Conservation (phyloP, 2,797 vertebrate genomes). For the Ambastaia sidthimunki region DNA sequence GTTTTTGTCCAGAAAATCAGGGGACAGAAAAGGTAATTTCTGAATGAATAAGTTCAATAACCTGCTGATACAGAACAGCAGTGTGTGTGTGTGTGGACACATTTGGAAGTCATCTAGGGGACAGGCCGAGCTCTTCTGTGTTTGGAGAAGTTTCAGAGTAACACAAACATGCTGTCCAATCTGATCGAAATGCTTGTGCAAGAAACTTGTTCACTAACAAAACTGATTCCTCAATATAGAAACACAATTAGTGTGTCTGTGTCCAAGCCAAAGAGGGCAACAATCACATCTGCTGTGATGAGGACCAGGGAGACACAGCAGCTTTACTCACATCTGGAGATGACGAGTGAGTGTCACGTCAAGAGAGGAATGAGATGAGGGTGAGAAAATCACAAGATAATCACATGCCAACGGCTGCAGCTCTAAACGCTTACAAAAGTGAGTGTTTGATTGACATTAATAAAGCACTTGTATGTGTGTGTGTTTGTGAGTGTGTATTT, state of each 20-base stretch:
- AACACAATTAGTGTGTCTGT: constrained; percentile 26
- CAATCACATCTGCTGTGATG: neutral
- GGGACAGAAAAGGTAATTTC: no score
- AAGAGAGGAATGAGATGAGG: neutral
- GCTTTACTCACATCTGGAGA: neutral
- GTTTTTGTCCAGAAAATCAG: no score
- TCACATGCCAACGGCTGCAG: no score
- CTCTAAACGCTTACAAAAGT: no score
- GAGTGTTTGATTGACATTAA: no score
- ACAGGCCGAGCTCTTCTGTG: neutral
- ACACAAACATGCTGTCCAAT: neutral
- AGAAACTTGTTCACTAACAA: constrained; percentile 20
- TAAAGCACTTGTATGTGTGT: neutral
- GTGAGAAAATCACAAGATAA: no score
- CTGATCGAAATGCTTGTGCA: neutral
- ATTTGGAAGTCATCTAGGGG: constrained; percentile 37
- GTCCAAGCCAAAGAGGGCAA: neutral
- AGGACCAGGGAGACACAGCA: neutral
- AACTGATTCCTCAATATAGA: constrained; percentile 15
- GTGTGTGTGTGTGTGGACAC: neutral
- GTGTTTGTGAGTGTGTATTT: neutral
- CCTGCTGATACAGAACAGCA: no score
- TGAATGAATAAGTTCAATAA: no score
- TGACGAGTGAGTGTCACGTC: neutral
- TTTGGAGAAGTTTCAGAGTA: constrained; percentile 11